Conservation (phyloP, 2,797 vertebrate species). For the Notolepis coatsorum region DNA sequence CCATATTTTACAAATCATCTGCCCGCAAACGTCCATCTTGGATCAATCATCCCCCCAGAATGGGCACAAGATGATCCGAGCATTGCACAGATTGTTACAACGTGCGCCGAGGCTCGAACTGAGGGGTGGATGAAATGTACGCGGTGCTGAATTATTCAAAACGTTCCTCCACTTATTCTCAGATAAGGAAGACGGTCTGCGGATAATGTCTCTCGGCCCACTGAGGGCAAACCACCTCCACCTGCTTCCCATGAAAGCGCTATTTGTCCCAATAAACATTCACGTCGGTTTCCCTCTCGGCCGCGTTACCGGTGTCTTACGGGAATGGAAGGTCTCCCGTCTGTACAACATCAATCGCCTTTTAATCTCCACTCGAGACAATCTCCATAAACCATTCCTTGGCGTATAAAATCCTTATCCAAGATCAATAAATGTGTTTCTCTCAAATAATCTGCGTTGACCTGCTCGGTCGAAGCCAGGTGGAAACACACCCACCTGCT, state of each 20-base stretch:
- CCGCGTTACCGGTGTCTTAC: no score
- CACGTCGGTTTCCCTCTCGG: constrained; percentile 27
- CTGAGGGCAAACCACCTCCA: constrained; percentile 50
- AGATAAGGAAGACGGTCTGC: constrained; percentile 12
- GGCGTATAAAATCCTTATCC: no score
- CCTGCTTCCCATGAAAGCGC: constrained; percentile 17
- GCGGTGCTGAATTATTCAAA: constrained; percentile 29
- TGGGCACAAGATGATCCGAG: constrained; percentile 47
- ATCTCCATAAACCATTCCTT: constrained; percentile 27
- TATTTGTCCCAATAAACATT: background rate
- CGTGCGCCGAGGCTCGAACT: constrained; percentile 46
- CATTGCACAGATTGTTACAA: constrained; percentile 62
- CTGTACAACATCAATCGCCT: constrained; percentile 32
- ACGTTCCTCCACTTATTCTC: no score
- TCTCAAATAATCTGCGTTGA: no score
- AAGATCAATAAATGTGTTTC: no score
- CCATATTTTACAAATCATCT: constrained; percentile 59
- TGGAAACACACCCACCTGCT: no score
- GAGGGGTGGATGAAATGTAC: constrained; percentile 28
- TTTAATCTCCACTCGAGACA: constrained; percentile 14
- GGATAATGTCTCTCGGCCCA: constrained; percentile 53
- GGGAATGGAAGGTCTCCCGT: no score
- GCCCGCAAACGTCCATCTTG: constrained; percentile 46
- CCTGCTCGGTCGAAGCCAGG: no score
- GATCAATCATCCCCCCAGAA: constrained; percentile 49